Conservation (phyloP, 2,797 vertebrate genomes). For the Sebastes cheni region DNA sequence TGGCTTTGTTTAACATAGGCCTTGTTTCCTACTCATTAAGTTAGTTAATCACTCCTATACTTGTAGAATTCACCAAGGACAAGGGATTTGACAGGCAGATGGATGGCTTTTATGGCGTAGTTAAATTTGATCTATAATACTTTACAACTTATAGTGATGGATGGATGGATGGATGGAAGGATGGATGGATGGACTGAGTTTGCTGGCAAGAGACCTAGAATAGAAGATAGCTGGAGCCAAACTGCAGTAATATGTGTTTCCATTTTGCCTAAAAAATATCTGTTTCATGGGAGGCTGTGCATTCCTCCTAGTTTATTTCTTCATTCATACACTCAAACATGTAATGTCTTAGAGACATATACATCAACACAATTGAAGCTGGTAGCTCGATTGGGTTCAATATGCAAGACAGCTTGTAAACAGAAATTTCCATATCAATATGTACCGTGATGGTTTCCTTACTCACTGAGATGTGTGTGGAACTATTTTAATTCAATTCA, state of each 20-base stretch:
- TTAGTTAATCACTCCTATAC: conserved; percentile 5
- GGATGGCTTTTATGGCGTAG: conserved; percentile 23
- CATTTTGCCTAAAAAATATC: neutral
- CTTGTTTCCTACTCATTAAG: conserved; percentile 7
- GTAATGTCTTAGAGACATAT: neutral
- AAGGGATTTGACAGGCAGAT: conserved; percentile 31
- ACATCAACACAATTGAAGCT: neutral
- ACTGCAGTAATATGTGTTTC: neutral
- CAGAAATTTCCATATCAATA: neutral
- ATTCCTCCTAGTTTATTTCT: neutral
- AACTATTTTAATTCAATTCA: neutral
- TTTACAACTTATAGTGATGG: conserved; percentile 23
- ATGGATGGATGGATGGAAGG: neutral
- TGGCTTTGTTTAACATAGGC: neutral
- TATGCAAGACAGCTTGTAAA: neutral
- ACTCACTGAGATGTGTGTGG: neutral
- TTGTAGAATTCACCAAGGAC: conserved; percentile 25
- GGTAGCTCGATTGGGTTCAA: neutral
- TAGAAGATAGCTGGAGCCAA: neutral
- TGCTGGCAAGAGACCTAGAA: neutral
- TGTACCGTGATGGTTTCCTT: neutral
- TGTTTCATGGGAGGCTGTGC: neutral
- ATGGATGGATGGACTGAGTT: neutral
- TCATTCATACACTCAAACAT: neutral
- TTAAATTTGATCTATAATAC: conserved; percentile 30